Base-by-base conservation (phyloP, 2,888 invertebrate species). In the Xylocampa areola region DNA sequence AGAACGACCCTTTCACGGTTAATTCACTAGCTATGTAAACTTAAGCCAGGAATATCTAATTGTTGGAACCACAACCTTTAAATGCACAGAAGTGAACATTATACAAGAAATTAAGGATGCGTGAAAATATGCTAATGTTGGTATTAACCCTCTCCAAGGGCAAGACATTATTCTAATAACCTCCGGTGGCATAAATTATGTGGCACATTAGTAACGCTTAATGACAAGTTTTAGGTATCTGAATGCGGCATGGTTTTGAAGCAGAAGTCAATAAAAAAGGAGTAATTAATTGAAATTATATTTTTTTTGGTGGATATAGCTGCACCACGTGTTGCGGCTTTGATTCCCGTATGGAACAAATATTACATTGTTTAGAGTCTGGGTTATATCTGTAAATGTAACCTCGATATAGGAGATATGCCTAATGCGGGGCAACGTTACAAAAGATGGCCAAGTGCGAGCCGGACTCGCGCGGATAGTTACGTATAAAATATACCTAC, bases 101-200 rank as follows among this genome's bases (percentile, higher is more conserved):
- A 57, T 51, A 51, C 48, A 48, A 55, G 36, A 55, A 55, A 76
- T 76, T 73, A 71, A 60, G 48, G 65, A 70, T 73, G 70, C 64
- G 64, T 68, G 71, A 66, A 68, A 76, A 62, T 71, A 75, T 75
- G 73, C 41, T 35, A 76, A 75, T 71, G 50, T 44, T 35, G 27
- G 30, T 47, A 55, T 49, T 36, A 58, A 40, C 23, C 35, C 53
- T 51, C 44, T 30, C 25, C 10, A 47, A 49, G 48, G 45, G 32
- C 29, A 11, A 21, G 47, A 41, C 2, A 61, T 51, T 68, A 68
- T 67, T 50, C 44, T 62, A 66, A 67, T 48, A 23, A 44, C 17
- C 47, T n/a, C 17, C 8, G 27, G 19, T 6, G 25, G 23, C 39
- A 36, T 45, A 13, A 43, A 60, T 53, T 60, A 32, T 58, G 21